These are phyloP conservation scores for Simalia tracyae DNA, from an alignment of 2,797 vertebrate species.

Conservation along the genomic window DNA sequence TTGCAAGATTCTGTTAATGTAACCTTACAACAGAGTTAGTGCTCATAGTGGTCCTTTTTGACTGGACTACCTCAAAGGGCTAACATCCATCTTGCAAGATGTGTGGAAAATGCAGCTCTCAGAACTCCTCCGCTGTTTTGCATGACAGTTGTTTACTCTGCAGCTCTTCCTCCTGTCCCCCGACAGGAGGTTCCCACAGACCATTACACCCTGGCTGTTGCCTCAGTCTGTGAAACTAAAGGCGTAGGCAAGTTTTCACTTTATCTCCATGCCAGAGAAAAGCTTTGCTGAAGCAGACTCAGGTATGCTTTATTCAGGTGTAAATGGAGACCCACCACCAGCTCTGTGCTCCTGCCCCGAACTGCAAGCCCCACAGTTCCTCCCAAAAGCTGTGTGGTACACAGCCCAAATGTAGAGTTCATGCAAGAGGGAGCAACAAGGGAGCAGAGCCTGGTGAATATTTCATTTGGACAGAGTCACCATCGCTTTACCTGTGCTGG, in stretches of 20 bases:
- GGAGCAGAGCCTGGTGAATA: not conserved
- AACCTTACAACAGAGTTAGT: not conserved
- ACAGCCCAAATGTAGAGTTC: not conserved
- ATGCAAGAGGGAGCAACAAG: not conserved
- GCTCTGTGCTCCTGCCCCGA: not conserved
- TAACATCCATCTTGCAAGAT: not conserved
- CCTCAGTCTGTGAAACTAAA: not conserved
- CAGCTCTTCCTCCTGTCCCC: not conserved
- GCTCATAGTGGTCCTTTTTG: not conserved
- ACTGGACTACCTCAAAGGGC: not conserved
- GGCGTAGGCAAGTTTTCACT: not conserved
- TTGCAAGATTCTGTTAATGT: no score
- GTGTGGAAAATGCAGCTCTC: not conserved
- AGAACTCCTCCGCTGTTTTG: not conserved
- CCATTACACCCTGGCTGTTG: not conserved
- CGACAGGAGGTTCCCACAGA: not conserved
- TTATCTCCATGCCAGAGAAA: not conserved
- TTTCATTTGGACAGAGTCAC: not conserved
- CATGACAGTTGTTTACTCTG: not conserved
- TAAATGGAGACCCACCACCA: not conserved
- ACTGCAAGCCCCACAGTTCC: not conserved
- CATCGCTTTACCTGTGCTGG: conserved; percentile 85
- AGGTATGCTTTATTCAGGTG: not conserved
- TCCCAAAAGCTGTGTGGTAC: not conserved
- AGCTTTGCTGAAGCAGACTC: not conserved